Conservation (phyloP, 2,888 invertebrate genomes). For the Prosapia bicincta region DNA sequence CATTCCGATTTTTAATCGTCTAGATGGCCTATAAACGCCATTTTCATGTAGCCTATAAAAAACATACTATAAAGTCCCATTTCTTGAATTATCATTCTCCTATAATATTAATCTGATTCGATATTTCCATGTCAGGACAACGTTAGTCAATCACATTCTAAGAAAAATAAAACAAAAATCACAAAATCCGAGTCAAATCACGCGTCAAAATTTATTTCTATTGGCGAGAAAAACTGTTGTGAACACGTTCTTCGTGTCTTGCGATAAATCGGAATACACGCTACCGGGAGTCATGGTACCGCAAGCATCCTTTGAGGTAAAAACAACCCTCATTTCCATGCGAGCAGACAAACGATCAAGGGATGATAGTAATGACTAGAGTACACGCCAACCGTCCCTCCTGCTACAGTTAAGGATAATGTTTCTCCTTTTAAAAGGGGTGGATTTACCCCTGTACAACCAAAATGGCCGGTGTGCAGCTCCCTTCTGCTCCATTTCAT, state of each 20-base stretch:
- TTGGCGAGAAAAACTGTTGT: background rate
- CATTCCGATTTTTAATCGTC: no score
- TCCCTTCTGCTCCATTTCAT: background rate
- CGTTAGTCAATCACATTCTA: background rate
- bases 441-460: background rate
- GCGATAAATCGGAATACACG: background rate
- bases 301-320: background rate
- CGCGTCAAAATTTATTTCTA: background rate
- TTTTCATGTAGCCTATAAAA: no score
- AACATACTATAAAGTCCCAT: no score
- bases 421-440: background rate
- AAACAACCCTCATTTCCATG: background rate
- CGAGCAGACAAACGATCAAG: slow-evolving; percentile 2
- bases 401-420: background rate
- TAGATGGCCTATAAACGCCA: no score
- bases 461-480: background rate
- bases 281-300: background rate
- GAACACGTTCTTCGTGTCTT: background rate
- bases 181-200: background rate
- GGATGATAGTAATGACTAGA: background rate
- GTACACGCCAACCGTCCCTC: background rate
- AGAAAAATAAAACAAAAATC: background rate
- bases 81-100: no score
- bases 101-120: no score
- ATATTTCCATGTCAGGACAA: background rate